Evolutionary conservation across 2,888 invertebrate genomes (phyloP).

Genomic region (Acrobasis repandana): DNA sequence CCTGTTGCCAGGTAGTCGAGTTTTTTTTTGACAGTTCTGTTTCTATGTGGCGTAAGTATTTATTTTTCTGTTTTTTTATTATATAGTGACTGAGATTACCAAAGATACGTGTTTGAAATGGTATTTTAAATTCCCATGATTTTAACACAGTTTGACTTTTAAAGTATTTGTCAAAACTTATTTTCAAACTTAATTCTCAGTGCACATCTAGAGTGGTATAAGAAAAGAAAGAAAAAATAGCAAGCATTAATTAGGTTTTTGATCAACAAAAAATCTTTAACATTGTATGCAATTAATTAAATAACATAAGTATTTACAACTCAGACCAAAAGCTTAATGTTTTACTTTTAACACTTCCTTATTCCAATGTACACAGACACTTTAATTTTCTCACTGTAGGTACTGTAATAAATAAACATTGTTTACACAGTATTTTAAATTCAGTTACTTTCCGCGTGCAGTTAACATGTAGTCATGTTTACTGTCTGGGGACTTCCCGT

Average conservation of each 20-base stretch:
- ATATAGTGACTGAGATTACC: background rate
- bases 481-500: background rate
- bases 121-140: too few species aligned
- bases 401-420: background rate
- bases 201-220: too few species aligned
- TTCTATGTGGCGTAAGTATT: constrained; percentile 7
- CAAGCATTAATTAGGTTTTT: too few species aligned
- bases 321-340: background rate
- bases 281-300: too few species aligned
- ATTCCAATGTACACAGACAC: background rate
- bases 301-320: too few species aligned
- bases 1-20: constrained; percentile 3
- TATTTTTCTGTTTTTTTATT: background rate
- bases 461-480: too few species aligned
- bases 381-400: background rate
- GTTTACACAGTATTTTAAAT: background rate
- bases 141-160: too few species aligned
- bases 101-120: background rate
- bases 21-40: constrained; percentile 3
- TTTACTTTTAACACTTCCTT: background rate
- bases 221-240: too few species aligned
- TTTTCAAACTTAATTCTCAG: too few species aligned
- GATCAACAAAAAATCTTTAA: too few species aligned
- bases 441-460: background rate
- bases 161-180: too few species aligned